phyloP scores from a whole-genome alignment of 2,113 vertebrate genomes.

The Poecile atricapillus region DNA sequence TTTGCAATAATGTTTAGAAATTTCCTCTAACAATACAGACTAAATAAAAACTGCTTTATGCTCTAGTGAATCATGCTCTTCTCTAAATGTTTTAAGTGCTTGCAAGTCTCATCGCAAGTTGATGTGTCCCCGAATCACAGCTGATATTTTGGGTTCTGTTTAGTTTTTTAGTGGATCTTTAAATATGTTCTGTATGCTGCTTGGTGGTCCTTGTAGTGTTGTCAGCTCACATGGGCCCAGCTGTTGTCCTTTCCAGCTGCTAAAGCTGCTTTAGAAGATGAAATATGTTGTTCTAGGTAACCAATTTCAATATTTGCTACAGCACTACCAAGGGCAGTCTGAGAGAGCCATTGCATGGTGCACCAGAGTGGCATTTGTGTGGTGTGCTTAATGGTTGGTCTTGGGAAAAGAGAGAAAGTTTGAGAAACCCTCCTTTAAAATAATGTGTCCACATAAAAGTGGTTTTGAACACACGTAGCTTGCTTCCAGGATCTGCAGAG shows the following conservation, averaged over 20 bases:
- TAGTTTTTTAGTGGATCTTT: background rate
- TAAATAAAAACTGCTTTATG: background rate
- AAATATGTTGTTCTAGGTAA: background rate
- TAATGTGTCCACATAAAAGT: background rate
- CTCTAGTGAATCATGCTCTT: background rate
- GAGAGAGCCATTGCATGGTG: background rate
- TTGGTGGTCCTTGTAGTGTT: constrained; percentile 33
- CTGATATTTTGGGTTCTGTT: background rate
- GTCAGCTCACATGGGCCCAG: background rate
- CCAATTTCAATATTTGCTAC: background rate
- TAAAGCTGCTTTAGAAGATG: background rate
- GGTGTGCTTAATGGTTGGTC: constrained; percentile 2
- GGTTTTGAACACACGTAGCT: background rate
- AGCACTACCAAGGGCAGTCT: background rate
- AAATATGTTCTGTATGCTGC: background rate
- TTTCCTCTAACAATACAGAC: background rate
- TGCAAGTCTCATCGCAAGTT: background rate
- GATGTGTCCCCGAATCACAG: background rate
- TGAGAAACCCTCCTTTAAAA: background rate
- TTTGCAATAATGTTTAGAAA: constrained; percentile 45
- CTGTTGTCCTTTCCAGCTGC: constrained; percentile 21
- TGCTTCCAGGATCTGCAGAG: background rate
- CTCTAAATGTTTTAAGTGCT: background rate
- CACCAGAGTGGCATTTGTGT: background rate
- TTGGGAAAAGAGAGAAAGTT: background rate